Evolutionary conservation across 2,888 invertebrate species (phyloP), one percentile per base, ranked within the genome.

Genomic region (Iphiclides podalirius): DNA sequence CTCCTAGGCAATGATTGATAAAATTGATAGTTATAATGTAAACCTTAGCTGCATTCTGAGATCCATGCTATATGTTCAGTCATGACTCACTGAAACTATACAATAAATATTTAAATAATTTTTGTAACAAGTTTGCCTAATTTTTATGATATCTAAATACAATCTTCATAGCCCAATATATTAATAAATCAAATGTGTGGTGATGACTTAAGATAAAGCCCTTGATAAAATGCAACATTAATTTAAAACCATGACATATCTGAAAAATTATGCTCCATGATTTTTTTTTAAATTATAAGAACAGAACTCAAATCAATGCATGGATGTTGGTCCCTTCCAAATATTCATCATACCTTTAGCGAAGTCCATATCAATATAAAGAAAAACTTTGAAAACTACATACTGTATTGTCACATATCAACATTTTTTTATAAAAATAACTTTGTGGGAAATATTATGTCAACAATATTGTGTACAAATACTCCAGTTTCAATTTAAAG

Each of bases 11-110:
- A 70, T 64, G 65, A 65, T 57, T n/a, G n/a, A n/a, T n/a, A n/a
- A n/a, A 52, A 57, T 56, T 62, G 63, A 74, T 69, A 79, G 84
- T 40, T 34, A 57, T 61, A 65, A 69, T 66, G 63, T 72, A 77
- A n/a, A 65, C 74, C 65, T 72, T 67, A 82, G 86, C 85, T 86
- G 86, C 86, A 81, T 84, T 85, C 82, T 88, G 88, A 88, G 88
- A 88, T 88, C 88, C 80, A 81, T 81, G 83, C 86, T 79, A 80
- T 81, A 83, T 77, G 79, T 78, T 79, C 86, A 84, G 85, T 80
- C 79, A 75, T 71, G 75, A 84, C 79, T 70, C 78, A 81, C 83
- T 76, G 80, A 82, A 79, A 75, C 70, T 77, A 28, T 50, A 41
- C 13, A 51, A 51, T 78, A 76, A 75, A 79, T 76, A 79, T 67